phyloP scores from a whole-genome alignment of 2,797 vertebrate species.

The Pseudochirops corinnae region DNA sequence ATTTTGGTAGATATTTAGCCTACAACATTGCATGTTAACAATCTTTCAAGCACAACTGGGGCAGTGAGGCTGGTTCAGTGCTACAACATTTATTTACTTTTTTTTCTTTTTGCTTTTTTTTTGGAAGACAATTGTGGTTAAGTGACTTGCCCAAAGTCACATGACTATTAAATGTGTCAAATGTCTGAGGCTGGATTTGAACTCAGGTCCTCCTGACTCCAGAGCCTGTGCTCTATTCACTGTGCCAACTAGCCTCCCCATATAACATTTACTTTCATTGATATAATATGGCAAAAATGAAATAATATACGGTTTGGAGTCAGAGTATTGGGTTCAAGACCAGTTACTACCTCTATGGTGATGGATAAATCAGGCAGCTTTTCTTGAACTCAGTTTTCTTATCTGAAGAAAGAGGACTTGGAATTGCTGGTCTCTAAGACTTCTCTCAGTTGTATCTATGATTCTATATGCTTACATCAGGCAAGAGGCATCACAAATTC shows the following conservation, averaged over 20 bases:
- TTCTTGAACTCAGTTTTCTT: not conserved
- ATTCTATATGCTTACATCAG: not conserved
- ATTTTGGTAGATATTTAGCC: not conserved
- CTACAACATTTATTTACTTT: not conserved
- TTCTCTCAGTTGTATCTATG: not conserved
- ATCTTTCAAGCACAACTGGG: not conserved
- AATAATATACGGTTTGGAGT: not conserved
- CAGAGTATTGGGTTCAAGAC: not conserved
- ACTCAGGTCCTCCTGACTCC: no score
- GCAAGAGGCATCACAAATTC: not conserved
- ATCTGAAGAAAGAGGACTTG: not conserved
- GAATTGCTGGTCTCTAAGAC: not conserved
- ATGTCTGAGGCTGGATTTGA: no score
- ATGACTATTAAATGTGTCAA: no score
- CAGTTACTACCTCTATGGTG: not conserved
- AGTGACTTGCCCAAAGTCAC: no score
- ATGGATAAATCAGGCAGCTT: conserved; percentile 23
- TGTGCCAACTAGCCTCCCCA: no score
- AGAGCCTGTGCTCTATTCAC: no score
- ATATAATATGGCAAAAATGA: not conserved
- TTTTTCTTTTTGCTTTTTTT: no score
- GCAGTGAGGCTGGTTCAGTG: not conserved
- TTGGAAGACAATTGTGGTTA: no score
- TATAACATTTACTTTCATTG: not conserved
- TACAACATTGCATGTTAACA: not conserved